phyloP scores from a whole-genome alignment of 2,113 vertebrate genomes.

The Myotis lucifugus region DNA sequence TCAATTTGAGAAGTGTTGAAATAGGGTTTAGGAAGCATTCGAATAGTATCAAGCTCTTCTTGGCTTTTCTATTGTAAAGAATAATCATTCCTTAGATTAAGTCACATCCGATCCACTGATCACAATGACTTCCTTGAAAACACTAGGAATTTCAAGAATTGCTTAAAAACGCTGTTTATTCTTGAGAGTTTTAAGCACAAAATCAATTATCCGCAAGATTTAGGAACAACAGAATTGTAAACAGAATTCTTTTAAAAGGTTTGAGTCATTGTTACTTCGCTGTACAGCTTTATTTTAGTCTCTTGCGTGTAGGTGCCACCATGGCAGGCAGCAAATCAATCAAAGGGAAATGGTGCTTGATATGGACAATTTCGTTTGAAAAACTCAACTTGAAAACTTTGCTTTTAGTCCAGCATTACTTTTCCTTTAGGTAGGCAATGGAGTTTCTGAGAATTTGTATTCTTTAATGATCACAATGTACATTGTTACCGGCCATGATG shows the following conservation, averaged over 20 bases:
- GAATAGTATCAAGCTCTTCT: background rate
- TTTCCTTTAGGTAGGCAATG: background rate
- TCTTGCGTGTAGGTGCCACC: background rate
- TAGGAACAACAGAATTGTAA: background rate
- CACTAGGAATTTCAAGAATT: background rate
- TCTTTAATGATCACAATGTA: background rate
- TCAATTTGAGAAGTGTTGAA: constrained; percentile 15
- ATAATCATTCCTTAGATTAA: background rate
- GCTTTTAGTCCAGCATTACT: background rate
- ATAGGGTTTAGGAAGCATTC: background rate
- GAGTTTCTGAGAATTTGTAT: background rate
- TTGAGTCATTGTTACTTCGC: background rate
- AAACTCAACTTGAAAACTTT: background rate
- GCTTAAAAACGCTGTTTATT: background rate
- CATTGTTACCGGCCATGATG: background rate
- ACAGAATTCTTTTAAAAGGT: background rate
- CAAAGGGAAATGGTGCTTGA: background rate
- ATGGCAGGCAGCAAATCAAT: rapidly evolving
- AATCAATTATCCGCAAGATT: constrained; percentile 11
- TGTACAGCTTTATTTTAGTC: background rate
- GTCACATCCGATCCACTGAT: background rate
- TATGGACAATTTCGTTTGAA: background rate
- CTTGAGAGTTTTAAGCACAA: constrained; percentile 2
- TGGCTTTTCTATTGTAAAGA: background rate
- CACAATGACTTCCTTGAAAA: background rate